Percentiles rank a stretch among this genome's conserved stretches.
These are phyloP conservation scores for Gryllus bimaculatus DNA, from an alignment of 1,140 invertebrate species.

Conservation along the genomic window DNA sequence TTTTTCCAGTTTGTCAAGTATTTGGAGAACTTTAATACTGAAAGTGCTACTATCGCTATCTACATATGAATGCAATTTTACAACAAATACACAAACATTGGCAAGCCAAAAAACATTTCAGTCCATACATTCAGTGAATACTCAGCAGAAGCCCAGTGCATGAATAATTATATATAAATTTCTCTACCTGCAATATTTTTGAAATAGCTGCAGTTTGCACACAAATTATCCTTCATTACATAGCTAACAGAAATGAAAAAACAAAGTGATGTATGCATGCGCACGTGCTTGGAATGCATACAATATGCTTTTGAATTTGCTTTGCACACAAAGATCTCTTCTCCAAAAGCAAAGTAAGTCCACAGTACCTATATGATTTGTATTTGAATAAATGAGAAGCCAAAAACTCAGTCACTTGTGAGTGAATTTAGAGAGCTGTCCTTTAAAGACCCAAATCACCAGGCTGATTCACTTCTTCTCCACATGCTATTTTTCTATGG, in stretches of 20 bases:
- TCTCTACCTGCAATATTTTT: neutral
- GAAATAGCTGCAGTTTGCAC: neutral
- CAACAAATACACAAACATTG: neutral
- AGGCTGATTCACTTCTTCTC: neutral
- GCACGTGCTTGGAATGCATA: neutral
- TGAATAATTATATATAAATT: neutral
- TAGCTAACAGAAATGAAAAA: neutral
- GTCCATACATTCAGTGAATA: neutral
- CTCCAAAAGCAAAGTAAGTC: neutral
- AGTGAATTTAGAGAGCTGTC: neutral
- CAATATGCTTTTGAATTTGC: neutral
- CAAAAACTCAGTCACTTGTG: neutral
- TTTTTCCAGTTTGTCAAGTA: too few species aligned
- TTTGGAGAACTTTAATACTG: too few species aligned
- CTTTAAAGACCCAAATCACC: neutral
- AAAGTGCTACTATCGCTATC: neutral
- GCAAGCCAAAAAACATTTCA: neutral
- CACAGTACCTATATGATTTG: neutral
- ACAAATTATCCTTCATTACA: neutral
- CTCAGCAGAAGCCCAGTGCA: neutral
- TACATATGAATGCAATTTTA: neutral
- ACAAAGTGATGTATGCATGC: neutral
- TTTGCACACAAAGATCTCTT: neutral
- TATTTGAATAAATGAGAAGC: neutral
- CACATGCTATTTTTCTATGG: neutral